Evolutionary conservation across 2,888 invertebrate genomes (phyloP), one percentile per base, ranked within the genome.

Genomic region (Argynnis bischoffii): DNA sequence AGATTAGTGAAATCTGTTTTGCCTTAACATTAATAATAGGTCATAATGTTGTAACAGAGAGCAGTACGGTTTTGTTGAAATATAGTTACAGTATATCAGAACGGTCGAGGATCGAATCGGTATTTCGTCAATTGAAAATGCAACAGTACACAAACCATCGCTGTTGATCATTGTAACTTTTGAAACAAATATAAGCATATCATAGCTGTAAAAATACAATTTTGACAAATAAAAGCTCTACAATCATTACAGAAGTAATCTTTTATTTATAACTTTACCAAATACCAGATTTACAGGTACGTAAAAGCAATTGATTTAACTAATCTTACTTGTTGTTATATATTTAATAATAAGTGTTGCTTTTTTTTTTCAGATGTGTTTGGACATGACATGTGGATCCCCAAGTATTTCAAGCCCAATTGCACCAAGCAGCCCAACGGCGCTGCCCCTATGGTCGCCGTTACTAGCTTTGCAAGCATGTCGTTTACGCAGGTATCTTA

Each of bases 191-290:
- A 94, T 95, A 96, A 96, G 96, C 96, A 96, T 96, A 96, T 96
- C 96, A 96, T 96, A 96, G 96, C 95, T 96, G 96, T 96, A 96
- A 96, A 95, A 95, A 94, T 94, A 94, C 94, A 94, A 95, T 95
- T 95, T 95, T 95, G 95, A 95, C 95, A 95, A 95, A 95, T 95
- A 95, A 95, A 95, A 95, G 94, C 94, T 94, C 93, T 92, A 94
- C 94, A 94, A 90, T 90, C 91, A 92, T 90, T 91, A 90, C 86
- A 87, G 79, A 83, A 79, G 69, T 77, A 76, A 74, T 84, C 69
- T 89, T 89, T 88, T 79, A 84, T 83, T 87, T 70, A 64, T 55
- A 57, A 13, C 54, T 56, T 8, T 15, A 66, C 26, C 3, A 63
- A 41, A 56, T 55, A 60, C 50, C 46, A 60, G 50, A 55, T n/a